A percentile compares a stretch with the other conserved stretches of the same genome.
Conservation (phyloP, 2,888 invertebrate genomes). For the Ichneumon xanthorius region DNA sequence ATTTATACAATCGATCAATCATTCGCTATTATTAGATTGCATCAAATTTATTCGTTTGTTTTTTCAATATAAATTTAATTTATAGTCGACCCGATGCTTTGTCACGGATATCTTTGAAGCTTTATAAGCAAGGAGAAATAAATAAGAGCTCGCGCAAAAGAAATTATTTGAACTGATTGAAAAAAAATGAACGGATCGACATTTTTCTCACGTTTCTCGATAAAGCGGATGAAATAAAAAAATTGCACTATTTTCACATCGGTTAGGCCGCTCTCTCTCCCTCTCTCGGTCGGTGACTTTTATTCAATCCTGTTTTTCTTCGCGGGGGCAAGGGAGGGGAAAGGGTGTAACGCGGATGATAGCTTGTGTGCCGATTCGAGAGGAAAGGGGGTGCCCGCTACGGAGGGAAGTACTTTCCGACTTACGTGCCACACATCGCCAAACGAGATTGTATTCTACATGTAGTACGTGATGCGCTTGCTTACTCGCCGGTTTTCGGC, state of each 20-base stretch:
- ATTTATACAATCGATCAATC: background rate
- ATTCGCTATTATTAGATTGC: background rate
- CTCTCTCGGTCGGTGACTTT: constrained; percentile 64
- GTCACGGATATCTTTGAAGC: too few relatives aligned
- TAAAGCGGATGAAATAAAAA: constrained; percentile 20
- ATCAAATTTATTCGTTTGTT: background rate
- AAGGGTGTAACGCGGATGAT: constrained; percentile 48
- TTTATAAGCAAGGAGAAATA: background rate
- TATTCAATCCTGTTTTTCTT: constrained; percentile 75
- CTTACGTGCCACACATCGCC: constrained; percentile 77
- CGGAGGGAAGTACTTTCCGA: constrained; percentile 74
- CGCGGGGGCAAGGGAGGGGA: constrained; percentile 16
- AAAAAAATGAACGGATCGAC: background rate
- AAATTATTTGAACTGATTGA: constrained; percentile 1
- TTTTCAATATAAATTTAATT: background rate
- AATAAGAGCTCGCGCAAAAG: too few relatives aligned
- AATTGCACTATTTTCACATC: constrained; percentile 29
- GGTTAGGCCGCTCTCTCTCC: constrained; percentile 18
- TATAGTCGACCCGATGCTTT: background rate
- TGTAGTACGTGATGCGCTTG: constrained; percentile 75
- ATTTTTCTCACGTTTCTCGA: constrained; percentile 26
- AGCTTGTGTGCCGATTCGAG: constrained; percentile 55
- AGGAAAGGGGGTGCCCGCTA: constrained; percentile 65
- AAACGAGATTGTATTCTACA: constrained; percentile 74
- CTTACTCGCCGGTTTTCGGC: constrained; percentile 65